Base-by-base conservation (phyloP, 2,888 invertebrate genomes). In the Drosophila diplacantha region DNA sequence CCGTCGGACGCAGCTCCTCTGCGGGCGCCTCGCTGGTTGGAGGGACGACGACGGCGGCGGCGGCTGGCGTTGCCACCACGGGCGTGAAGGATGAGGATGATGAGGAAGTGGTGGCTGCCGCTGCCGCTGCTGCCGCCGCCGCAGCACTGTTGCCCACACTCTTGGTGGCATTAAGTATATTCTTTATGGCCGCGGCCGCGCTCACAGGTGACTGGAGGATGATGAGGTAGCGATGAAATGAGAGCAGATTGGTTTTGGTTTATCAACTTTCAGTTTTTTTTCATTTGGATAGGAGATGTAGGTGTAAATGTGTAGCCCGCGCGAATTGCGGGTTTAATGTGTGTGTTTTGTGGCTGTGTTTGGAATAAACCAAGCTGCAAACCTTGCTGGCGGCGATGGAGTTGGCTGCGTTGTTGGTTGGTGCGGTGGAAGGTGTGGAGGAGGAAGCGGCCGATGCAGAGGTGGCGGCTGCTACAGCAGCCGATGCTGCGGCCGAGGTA, bases 171-270 rank as follows among this genome's bases (percentile, higher is more conserved):
- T 85, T 86, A 61, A 86, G 75, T 60, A 86, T 86, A 62, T 74
- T 86, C 73, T 86, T 86, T 54, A 86, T 86, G 49, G 86, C 86
- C 50, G 86, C 84, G 49, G 86, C 86, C 58, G 85, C 85, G 57
- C 85, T 86, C 44, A 86, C 85, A 46, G 86, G 83, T 57, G 86
- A 85, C 86, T 86, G 73, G 65, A 63, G 59, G 65, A 51, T 54
- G 62, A 66, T 54, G 62, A 66, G 66, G 46, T 71, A 54, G 68
- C 73, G 71, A 78, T 78, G 78, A 81, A 81, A 79, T 79, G 82
- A 81, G 69, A 59, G 47, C 43, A 82, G 79, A 72, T 69, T 66
- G 74, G 70, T 61, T 74, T 77, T 49, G 71, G 60, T 64, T 61
- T 71, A 61, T 60, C 53, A 52, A 53, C 18, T 50, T 29, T 39